Conservation (phyloP, 2,113 vertebrate genomes). For the Corythornis madagascariensis region DNA sequence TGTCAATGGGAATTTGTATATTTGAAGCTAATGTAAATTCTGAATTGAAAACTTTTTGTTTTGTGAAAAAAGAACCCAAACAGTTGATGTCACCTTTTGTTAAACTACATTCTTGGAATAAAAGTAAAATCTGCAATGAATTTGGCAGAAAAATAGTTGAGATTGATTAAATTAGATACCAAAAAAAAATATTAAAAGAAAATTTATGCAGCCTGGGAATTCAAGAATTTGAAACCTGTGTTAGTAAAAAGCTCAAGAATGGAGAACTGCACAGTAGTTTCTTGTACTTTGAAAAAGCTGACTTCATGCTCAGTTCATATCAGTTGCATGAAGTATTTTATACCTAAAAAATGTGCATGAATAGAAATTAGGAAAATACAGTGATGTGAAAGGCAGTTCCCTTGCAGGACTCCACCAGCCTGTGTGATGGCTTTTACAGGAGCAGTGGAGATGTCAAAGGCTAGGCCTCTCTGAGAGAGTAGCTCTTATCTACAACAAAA, state of each 20-base stretch:
- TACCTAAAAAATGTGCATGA: neutral
- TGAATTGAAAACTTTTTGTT: neutral
- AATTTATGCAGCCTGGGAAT: neutral
- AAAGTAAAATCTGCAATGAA: neutral
- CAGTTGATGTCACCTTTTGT: neutral
- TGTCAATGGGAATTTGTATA: neutral
- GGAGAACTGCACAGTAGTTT: neutral
- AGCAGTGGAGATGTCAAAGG: neutral
- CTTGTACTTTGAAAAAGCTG: neutral
- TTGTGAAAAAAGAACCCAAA: neutral
- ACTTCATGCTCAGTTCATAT: neutral
- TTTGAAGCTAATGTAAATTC: neutral
- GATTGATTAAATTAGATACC: neutral
- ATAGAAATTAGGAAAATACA: neutral
- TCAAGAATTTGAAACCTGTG: neutral
- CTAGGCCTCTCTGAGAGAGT: neutral
- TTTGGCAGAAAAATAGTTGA: neutral
- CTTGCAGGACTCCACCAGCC: neutral
- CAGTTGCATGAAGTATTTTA: neutral
- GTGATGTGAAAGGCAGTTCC: accelerated
- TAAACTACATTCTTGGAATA: neutral
- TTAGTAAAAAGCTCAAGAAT: neutral
- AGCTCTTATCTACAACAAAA: neutral
- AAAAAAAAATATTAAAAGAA: neutral
- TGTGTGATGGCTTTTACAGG: neutral